These are phyloP conservation scores for Fragum fragum DNA, from an alignment of 2,888 invertebrate species.

Conservation along the genomic window DNA sequence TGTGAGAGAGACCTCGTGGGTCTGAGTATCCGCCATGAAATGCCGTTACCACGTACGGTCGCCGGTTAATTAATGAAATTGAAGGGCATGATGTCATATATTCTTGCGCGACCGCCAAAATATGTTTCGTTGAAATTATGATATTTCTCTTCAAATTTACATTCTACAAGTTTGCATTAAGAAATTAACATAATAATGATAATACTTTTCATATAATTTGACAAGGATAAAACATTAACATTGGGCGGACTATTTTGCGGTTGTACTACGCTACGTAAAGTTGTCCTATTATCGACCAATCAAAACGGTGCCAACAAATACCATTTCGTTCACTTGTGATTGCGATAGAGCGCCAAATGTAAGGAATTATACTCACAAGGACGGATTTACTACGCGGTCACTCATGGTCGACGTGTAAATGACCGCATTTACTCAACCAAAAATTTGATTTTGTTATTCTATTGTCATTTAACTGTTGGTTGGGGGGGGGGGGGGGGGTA, in stretches of 20 bases:
- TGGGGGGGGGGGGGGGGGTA: no score
- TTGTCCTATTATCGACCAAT: neutral
- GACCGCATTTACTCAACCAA: no score
- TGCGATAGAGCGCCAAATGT: neutral
- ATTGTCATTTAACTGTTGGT: no score
- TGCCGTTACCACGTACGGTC: constrained; percentile 7
- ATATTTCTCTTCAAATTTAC: no score
- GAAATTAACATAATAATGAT: no score
- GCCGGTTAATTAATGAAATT: constrained; percentile 17
- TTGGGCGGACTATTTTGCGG: neutral
- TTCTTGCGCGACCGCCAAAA: constrained; percentile 15
- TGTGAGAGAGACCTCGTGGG: constrained; percentile 17
- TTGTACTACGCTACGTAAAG: neutral
- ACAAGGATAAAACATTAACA: no score
- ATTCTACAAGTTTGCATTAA: no score
- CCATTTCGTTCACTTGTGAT: constrained; percentile 9
- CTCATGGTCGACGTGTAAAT: no score
- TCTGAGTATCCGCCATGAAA: constrained; percentile 22
- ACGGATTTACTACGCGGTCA: neutral
- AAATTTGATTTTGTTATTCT: no score
- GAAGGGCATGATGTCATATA: neutral
- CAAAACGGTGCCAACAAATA: neutral
- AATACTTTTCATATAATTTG: no score
- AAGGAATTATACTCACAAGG: neutral
- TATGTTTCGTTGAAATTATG: no score